Base-by-base conservation (phyloP, 2,888 invertebrate species). In the Diachrysia chrysitis region DNA sequence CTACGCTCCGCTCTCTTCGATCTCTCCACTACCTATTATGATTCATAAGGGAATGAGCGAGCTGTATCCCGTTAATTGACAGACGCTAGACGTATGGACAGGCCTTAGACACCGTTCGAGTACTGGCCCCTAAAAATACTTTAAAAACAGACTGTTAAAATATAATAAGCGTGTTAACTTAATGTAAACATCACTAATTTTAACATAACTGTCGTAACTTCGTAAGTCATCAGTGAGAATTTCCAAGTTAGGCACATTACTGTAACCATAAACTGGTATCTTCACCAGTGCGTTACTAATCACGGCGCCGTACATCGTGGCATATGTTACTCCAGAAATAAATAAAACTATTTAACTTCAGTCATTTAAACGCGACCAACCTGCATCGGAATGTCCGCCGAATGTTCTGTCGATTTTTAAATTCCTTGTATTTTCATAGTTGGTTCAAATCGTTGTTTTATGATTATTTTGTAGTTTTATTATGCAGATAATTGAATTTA, bases 271-370 rank as follows among this genome's bases (percentile, higher is more conserved):
- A 46, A 17, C 4, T 21, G 17, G 6, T 54, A 37, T 64, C 68
- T 63, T 61, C 57, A 32, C 14, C 48, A n/a, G 17, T 23, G 14
- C 53, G 42, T 10, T n/a, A 37, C 59, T 63, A 23, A 62, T 56
- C 63, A 48, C 48, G 9, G 23, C 55, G 42, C 46, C 65, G 32
- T 55, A 21, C 81, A 87, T 83, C 75, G 76, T 76, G 75, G 84
- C 87, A 84, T 85, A 85, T 87, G 89, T 86, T 83, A 70, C 69
- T 77, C 79, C 72, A 74, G 69, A 83, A 83, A 82, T 82, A 82
- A 83, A 83, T 82, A 81, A 76, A 73, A 79, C 69, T 74, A 83
- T 83, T 79, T 76, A 81, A 66, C 75, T 77, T 65, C 59, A 64
- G 65, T 73, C 68, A 78, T 78, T 71, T 68, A 46, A 72, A 70